Conservation (phyloP, 2,888 invertebrate species). For the Hemithea aestivaria region DNA sequence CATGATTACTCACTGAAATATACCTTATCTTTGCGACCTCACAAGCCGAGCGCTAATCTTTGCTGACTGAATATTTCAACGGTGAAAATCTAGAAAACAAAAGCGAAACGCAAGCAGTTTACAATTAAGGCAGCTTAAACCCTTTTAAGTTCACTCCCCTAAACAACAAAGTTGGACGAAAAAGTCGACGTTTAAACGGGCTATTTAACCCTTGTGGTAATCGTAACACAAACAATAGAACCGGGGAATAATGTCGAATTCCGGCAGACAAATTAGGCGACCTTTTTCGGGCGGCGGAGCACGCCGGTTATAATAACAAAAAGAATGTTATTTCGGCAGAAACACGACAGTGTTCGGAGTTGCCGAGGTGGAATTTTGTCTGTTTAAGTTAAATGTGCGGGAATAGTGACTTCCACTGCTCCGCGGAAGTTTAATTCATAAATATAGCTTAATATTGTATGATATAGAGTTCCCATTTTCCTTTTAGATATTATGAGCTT, state of each 20-base stretch:
- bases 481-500: too few species aligned
- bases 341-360: constrained; percentile 16
- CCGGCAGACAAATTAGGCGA: constrained; percentile 73
- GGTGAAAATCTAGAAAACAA: constrained; percentile 40
- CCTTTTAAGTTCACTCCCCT: constrained; percentile 65
- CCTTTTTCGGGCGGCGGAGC: constrained; percentile 56
- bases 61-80: constrained; percentile 32
- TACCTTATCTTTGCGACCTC: too few species aligned
- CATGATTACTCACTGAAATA: constrained; percentile 2
- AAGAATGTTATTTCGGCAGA: constrained; percentile 41
- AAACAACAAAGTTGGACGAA: constrained; percentile 65
- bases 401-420: not conserved
- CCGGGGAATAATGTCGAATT: constrained; percentile 70
- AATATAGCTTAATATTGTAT: too few species aligned
- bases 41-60: constrained; percentile 18
- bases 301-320: constrained; percentile 61
- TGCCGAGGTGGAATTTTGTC: constrained; percentile 8
- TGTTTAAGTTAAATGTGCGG: constrained; percentile 5
- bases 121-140: constrained; percentile 67
- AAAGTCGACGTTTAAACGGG: constrained; percentile 67
- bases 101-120: constrained; percentile 60
- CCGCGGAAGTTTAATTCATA: too few species aligned
- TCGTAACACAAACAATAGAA: constrained; percentile 73
- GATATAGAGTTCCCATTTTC: too few species aligned
- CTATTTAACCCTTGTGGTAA: constrained; percentile 73